These are phyloP conservation scores for Holocentrus rufus DNA, from an alignment of 2,797 vertebrate species.

Conservation along the genomic window DNA sequence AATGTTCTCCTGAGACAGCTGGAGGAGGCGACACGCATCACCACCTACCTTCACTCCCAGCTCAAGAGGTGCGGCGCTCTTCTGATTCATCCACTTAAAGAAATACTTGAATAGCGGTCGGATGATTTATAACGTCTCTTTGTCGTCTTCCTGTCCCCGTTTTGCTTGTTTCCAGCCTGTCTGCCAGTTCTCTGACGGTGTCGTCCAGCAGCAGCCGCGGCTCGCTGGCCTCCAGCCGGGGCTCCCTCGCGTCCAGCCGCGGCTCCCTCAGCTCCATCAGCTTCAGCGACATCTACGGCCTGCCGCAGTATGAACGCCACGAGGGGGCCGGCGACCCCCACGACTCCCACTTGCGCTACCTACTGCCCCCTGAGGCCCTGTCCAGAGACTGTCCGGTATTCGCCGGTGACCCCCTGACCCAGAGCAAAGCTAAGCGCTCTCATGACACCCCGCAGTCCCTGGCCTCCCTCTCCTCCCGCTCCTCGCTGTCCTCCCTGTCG, in stretches of 20 bases:
- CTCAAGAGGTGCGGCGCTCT: constrained; percentile 87
- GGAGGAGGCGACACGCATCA: constrained; percentile 93
- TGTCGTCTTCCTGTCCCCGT: background rate
- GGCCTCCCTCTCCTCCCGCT: constrained; percentile 94
- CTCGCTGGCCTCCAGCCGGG: constrained; percentile 93
- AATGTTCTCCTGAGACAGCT: constrained; percentile 92
- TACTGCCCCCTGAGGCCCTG: constrained; percentile 84
- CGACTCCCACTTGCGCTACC: constrained; percentile 89
- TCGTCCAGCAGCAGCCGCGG: constrained; percentile 98
- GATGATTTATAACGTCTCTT: too few relatives aligned
- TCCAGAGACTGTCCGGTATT: constrained; percentile 80
- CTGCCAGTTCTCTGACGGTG: constrained; percentile 93
- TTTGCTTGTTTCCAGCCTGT: constrained; percentile 81
- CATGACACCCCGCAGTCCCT: constrained; percentile 95
- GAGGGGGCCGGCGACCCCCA: constrained; percentile 82
- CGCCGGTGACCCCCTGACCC: constrained; percentile 71
- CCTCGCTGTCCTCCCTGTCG: constrained; percentile 95
- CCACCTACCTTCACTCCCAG: constrained; percentile 95
- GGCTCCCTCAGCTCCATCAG: constrained; percentile 98
- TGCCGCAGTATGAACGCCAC: constrained; percentile 91
- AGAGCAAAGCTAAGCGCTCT: constrained; percentile 86
- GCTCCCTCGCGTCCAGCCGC: constrained; percentile 93
- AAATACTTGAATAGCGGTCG: background rate
- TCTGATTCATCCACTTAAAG: background rate
- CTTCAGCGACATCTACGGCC: constrained; percentile 97